Conservation (phyloP, 2,797 vertebrate genomes). For the Mionectes olivaceus region DNA sequence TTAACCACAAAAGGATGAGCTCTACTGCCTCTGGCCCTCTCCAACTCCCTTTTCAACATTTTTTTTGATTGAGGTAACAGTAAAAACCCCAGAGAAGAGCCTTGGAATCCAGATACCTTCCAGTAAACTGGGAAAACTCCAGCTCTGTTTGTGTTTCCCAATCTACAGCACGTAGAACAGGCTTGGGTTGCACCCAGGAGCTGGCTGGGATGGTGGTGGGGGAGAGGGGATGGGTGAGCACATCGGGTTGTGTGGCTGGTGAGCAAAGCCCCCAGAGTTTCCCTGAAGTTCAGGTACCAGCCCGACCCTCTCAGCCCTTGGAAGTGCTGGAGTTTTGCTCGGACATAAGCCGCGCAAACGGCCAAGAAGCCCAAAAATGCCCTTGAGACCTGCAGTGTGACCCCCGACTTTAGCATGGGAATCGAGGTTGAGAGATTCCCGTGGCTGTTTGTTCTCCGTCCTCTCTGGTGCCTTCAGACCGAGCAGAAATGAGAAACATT, state of each 20-base stretch:
- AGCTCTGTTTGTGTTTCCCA: neutral
- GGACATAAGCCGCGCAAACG: accelerated
- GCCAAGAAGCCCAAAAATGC: neutral
- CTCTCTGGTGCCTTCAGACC: accelerated
- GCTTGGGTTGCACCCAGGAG: neutral
- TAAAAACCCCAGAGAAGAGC: neutral
- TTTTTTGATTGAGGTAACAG: neutral
- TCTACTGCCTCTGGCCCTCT: neutral
- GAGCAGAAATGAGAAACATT: neutral
- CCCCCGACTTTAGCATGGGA: neutral
- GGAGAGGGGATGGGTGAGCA: neutral
- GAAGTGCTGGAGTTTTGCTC: accelerated
- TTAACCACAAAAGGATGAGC: neutral
- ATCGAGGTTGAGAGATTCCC: neutral
- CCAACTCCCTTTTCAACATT: neutral
- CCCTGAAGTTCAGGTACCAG: neutral
- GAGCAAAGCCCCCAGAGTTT: neutral
- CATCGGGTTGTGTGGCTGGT: accelerated
- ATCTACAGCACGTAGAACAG: accelerated
- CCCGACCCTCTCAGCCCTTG: neutral
- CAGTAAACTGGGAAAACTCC: neutral
- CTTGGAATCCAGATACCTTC: accelerated
- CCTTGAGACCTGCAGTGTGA: neutral
- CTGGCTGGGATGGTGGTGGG: neutral
- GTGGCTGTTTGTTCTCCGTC: neutral